Conservation (phyloP, 2,888 invertebrate genomes). For the Drosophila trichaetosa region DNA sequence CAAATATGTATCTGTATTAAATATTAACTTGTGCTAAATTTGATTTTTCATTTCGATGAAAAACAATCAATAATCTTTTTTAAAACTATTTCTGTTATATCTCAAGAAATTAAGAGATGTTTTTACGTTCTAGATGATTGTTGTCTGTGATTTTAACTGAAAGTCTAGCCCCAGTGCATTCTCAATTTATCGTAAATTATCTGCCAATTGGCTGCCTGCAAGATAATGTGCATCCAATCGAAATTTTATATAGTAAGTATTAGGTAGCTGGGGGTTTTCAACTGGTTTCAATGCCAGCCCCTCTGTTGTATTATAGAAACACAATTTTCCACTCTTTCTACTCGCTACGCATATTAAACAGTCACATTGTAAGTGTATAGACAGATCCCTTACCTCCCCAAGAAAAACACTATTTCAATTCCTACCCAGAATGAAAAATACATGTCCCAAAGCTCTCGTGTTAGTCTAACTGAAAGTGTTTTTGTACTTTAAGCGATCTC, state of each 20-base stretch:
- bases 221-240: conserved; percentile 30
- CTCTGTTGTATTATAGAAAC: conserved; percentile 81
- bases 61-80: neutral
- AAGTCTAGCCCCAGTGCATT: neutral
- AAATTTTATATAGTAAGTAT: conserved; percentile 66
- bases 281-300: conserved; percentile 45
- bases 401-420: conserved; percentile 22
- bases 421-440: conserved; percentile 10
- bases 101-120: neutral
- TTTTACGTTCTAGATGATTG: neutral
- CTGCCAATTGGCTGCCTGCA: conserved; percentile 25
- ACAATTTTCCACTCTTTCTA: conserved; percentile 81
- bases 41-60: neutral
- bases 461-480: conserved; percentile 78
- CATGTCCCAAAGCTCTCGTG: conserved; percentile 66
- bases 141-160: neutral
- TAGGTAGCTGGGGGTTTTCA: conserved; percentile 59
- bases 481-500: conserved; percentile 78
- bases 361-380: conserved; percentile 72
- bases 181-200: neutral
- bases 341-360: conserved; percentile 66
- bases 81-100: neutral
- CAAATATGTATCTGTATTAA: neutral
- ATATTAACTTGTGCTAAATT: neutral
- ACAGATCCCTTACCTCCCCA: conserved; percentile 28